Evolutionary conservation across 2,797 vertebrate species (phyloP).

Genomic region (Cuculus canorus): DNA sequence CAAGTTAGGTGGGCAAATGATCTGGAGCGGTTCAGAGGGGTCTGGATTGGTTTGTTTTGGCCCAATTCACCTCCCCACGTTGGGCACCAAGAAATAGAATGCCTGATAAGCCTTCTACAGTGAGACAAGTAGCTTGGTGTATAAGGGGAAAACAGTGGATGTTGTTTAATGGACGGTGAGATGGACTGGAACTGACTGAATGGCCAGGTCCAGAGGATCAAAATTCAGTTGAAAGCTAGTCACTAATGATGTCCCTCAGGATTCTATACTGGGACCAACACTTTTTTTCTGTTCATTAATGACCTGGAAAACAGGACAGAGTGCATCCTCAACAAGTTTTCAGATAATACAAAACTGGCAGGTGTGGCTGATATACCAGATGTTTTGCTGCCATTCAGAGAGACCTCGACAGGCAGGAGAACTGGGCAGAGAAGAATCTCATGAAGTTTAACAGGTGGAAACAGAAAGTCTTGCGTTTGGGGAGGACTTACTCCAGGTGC

Average conservation of each 20-base stretch:
- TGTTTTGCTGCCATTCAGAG: too few relatives aligned
- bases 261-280: neutral
- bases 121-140: neutral
- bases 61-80: too few relatives aligned
- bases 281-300: neutral
- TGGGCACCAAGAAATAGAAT: too few relatives aligned
- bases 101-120: neutral
- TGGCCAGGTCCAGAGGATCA: neutral
- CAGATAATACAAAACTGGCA: neutral
- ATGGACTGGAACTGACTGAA: neutral
- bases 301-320: neutral
- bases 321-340: neutral
- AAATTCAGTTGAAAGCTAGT: neutral
- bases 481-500: neutral
- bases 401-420: neutral
- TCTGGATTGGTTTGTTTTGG: too few relatives aligned
- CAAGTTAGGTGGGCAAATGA: too few relatives aligned
- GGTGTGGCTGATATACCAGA: neutral
- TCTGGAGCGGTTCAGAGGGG: too few relatives aligned
- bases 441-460: neutral
- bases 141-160: neutral
- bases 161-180: neutral
- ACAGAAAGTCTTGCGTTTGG: neutral
- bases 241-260: neutral
- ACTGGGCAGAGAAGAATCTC: neutral